phyloP scores from a whole-genome alignment of 1,140 invertebrate genomes.

The Marisa cornuarietis region DNA sequence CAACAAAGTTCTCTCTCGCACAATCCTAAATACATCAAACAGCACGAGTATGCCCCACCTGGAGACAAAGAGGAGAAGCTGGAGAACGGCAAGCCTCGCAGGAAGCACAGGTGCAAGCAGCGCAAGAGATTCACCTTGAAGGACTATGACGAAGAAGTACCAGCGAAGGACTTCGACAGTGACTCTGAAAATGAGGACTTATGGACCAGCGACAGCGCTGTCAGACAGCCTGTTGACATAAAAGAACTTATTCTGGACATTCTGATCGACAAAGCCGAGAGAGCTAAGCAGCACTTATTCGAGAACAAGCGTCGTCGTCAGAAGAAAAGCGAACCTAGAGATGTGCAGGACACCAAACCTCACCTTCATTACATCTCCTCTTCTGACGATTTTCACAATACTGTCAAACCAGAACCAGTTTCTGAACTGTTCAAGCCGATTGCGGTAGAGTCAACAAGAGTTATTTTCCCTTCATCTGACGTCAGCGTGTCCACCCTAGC shows the following conservation, averaged over 20 bases:
- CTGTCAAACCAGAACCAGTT: no score
- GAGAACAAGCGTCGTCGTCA: no score
- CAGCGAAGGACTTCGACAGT: neutral
- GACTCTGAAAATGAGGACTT: neutral
- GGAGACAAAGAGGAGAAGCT: slow-evolving; percentile 4
- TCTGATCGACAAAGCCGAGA: slow-evolving; percentile 16
- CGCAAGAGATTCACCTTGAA: slow-evolving; percentile 10
- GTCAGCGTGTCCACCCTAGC: slow-evolving; percentile 13
- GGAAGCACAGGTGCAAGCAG: slow-evolving; percentile 9
- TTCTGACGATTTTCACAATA: no score
- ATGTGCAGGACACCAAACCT: no score
- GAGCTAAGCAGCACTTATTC: no score
- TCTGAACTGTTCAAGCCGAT: no score
- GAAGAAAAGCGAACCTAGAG: no score
- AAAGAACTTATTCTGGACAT: slow-evolving; percentile 6
- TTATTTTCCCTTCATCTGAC: slow-evolving; percentile 15
- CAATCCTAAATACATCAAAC: slow-evolving; percentile 30
- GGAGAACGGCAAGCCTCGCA: slow-evolving; percentile 7
- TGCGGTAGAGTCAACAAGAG: slow-evolving; percentile 6
- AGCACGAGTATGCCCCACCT: neutral
- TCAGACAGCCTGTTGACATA: neutral
- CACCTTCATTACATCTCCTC: no score
- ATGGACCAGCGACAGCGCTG: neutral
- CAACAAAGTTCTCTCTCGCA: slow-evolving; percentile 24
- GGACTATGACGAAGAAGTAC: slow-evolving; percentile 7